These are phyloP conservation scores for Gorsachius goisagi DNA, from an alignment of 2,113 vertebrate species.

Conservation along the genomic window DNA sequence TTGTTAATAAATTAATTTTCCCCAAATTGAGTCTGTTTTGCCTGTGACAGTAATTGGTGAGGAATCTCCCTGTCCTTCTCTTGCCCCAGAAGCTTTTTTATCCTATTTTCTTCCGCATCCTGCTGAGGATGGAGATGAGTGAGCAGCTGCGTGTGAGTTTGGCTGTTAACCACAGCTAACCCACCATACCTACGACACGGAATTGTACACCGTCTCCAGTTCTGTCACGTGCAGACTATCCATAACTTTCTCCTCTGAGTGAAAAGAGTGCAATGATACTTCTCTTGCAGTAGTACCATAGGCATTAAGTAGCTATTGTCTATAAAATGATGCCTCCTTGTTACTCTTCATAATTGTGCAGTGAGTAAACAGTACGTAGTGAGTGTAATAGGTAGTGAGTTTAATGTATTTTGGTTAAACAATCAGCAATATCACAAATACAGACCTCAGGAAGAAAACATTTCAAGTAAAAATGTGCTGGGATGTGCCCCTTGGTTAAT, in stretches of 20 bases:
- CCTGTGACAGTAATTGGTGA: not conserved
- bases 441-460: not conserved
- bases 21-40: not conserved
- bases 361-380: not conserved
- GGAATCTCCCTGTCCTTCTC: not conserved
- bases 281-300: not conserved
- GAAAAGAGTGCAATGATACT: not conserved
- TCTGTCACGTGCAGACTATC: not conserved
- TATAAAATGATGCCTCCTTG: not conserved
- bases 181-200: not conserved
- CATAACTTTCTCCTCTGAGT: not conserved
- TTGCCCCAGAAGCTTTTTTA: not conserved
- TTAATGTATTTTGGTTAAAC: not conserved
- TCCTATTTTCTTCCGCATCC: not conserved
- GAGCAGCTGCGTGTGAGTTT: not conserved
- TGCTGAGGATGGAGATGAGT: not conserved
- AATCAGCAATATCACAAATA: not conserved
- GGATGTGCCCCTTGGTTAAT: not conserved
- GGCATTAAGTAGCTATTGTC: not conserved
- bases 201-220: not conserved
- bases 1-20: not conserved
- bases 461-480: not conserved
- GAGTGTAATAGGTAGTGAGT: not conserved
- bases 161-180: not conserved
- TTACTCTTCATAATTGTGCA: not conserved